Evolutionary conservation across 2,113 vertebrate genomes (phyloP).

Genomic region (Myotis lucifugus): DNA sequence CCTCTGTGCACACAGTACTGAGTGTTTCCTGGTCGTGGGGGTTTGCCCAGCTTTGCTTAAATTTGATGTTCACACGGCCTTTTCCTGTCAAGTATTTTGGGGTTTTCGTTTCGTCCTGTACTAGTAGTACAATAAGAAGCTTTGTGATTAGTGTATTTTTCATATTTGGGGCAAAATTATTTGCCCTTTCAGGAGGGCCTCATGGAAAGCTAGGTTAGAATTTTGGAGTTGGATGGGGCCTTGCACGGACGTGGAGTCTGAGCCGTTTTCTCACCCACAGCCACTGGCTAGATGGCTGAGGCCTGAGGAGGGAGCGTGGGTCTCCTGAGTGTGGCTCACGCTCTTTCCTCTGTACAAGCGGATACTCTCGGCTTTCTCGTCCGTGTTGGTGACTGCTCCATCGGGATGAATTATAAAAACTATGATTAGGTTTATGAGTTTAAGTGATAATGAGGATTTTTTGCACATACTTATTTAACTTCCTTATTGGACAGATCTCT

Average conservation of each 20-base stretch:
- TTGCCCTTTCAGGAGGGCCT: not conserved
- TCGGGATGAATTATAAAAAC: not conserved
- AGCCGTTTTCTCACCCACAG: too few relatives aligned
- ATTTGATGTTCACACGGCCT: not conserved
- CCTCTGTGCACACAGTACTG: not conserved
- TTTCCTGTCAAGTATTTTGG: not conserved
- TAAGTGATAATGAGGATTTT: slow-evolving; percentile 54
- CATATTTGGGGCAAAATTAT: not conserved
- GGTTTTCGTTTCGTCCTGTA: slow-evolving; percentile 52
- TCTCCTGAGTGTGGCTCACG: not conserved
- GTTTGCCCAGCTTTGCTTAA: not conserved
- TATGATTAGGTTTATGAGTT: slow-evolving; percentile 57
- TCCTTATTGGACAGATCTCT: slow-evolving; percentile 35
- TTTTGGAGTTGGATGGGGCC: not conserved
- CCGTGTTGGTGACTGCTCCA: not conserved
- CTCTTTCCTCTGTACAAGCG: not conserved
- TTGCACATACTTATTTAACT: slow-evolving; percentile 46
- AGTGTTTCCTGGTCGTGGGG: not conserved
- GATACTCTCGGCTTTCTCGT: not conserved
- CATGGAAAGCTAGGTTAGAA: not conserved
- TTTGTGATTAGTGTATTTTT: not conserved
- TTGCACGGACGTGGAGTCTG: rapidly evolving
- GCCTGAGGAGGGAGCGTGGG: not conserved
- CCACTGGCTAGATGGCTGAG: not conserved
- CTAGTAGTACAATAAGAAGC: slow-evolving; percentile 46